Conservation (phyloP, 2,888 invertebrate genomes). For the Dynastes grantii region DNA sequence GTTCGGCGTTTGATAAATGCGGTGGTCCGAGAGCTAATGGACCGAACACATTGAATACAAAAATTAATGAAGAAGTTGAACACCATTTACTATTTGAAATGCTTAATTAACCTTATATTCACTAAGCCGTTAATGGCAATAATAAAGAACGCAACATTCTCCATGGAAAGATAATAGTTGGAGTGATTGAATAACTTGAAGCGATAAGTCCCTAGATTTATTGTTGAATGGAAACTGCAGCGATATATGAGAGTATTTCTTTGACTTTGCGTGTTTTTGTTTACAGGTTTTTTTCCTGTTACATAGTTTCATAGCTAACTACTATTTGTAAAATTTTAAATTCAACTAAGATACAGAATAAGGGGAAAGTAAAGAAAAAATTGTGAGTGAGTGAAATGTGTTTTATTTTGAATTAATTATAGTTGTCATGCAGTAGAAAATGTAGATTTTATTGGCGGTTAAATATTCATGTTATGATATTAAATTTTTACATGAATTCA, state of each 20-base stretch:
- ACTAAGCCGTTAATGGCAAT: conserved; percentile 31
- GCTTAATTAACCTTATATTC: conserved; percentile 48
- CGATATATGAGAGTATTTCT: not conserved
- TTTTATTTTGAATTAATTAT: no score
- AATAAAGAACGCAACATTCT: conserved; percentile 9
- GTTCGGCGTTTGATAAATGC: conserved; percentile 55
- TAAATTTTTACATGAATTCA: no score
- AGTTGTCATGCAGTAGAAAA: no score
- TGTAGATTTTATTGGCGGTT: no score
- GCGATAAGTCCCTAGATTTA: not conserved
- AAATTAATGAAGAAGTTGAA: conserved; percentile 55
- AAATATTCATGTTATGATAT: no score
- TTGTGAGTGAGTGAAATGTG: no score
- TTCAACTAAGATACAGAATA: no score
- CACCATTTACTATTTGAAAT: conserved; percentile 51
- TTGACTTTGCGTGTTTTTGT: no score
- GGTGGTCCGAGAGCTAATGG: conserved; percentile 55
- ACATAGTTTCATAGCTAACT: no score
- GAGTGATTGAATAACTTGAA: not conserved
- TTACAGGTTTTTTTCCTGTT: no score
- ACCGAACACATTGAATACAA: conserved; percentile 55
- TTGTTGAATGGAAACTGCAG: not conserved
- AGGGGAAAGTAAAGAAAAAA: no score
- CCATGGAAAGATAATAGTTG: not conserved
- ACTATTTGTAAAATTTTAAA: no score